A percentile compares a stretch with the other conserved stretches of the same genome.
These are phyloP conservation scores for Chaetogeoica ovagalla DNA, from an alignment of 2,888 invertebrate genomes.

Conservation along the genomic window DNA sequence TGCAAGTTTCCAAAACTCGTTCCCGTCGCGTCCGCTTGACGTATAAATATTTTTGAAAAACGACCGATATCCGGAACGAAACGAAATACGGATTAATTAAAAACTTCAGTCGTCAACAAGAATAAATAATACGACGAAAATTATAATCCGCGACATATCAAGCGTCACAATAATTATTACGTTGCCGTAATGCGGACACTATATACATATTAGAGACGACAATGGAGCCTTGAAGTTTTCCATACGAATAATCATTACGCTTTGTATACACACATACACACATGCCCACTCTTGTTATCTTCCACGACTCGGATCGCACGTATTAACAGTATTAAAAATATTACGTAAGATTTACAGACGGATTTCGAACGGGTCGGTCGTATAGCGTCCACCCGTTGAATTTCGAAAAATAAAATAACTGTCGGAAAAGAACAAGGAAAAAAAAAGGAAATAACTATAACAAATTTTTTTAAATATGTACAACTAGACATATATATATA, in stretches of 20 bases:
- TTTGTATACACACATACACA: not conserved
- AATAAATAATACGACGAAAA: not conserved
- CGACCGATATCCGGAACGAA: not conserved
- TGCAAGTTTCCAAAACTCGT: not conserved
- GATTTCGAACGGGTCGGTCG: too few relatives aligned
- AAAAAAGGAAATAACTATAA: too few relatives aligned
- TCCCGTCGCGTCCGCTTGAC: not conserved
- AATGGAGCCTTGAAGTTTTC: constrained; percentile 13
- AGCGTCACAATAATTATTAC: constrained; percentile 3
- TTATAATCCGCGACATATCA: constrained; percentile 5
- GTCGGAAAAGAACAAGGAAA: too few relatives aligned
- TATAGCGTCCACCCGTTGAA: too few relatives aligned
- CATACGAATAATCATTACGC: not conserved
- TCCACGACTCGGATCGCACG: not conserved
- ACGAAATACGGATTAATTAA: not conserved
- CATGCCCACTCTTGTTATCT: not conserved
- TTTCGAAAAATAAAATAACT: too few relatives aligned
- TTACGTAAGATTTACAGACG: too few relatives aligned
- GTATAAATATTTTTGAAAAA: constrained; percentile 10
- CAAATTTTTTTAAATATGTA: too few relatives aligned
- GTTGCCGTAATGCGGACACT: not conserved
- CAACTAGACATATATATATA: too few relatives aligned
- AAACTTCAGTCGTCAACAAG: not conserved
- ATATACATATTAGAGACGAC: too few relatives aligned
- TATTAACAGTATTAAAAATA: not conserved